Evolutionary conservation across 2,797 vertebrate species (phyloP).

Genomic region (Periophthalmus magnuspinnatus): DNA sequence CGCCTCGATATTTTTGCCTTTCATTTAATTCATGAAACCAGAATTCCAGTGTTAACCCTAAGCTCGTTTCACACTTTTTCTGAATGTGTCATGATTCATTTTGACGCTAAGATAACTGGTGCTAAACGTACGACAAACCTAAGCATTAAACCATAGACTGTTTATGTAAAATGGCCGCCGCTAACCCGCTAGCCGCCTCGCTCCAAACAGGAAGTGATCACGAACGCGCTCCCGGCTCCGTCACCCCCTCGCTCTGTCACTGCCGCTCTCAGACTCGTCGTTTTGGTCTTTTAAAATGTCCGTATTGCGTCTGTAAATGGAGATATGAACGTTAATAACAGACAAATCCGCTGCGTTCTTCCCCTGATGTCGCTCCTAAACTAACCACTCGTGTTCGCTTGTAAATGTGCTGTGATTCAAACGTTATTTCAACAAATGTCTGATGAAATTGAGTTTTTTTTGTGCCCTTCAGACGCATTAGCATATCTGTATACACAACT

Average conservation of each 20-base stretch:
- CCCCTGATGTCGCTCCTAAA: too few relatives aligned
- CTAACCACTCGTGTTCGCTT: too few relatives aligned
- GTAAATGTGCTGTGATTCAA: neutral
- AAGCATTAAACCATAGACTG: neutral
- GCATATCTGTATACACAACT: neutral
- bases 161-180: too few relatives aligned
- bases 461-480: neutral
- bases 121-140: neutral
- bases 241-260: too few relatives aligned
- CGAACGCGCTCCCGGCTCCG: too few relatives aligned
- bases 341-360: too few relatives aligned
- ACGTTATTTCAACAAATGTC: neutral
- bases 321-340: too few relatives aligned
- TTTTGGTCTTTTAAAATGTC: too few relatives aligned
- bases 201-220: too few relatives aligned
- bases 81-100: neutral
- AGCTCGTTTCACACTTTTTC: neutral
- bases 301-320: too few relatives aligned
- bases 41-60: neutral
- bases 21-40: neutral
- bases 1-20: neutral
- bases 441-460: constrained; percentile 8
- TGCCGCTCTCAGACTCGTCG: too few relatives aligned
- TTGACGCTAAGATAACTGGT: neutral
- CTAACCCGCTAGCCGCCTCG: too few relatives aligned